Conservation (phyloP, 2,888 invertebrate genomes). For the Cosmopolites sordidus region DNA sequence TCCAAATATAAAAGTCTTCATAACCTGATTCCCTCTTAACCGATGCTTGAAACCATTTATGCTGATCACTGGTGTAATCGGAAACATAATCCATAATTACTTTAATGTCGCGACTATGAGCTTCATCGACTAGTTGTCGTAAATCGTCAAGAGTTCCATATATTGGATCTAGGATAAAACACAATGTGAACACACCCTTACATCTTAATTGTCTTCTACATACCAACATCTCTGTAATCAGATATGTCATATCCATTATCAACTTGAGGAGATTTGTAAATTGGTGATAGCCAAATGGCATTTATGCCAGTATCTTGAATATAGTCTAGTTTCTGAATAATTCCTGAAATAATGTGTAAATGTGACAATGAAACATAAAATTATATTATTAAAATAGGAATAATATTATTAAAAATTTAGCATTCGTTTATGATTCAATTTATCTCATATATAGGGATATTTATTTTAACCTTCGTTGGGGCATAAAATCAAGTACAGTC, state of each 20-base stretch:
- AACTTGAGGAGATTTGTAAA: conserved; percentile 76
- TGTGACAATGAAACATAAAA: too few species aligned
- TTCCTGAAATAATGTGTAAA: conserved; percentile 27
- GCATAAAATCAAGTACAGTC: too few species aligned
- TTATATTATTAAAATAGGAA: too few species aligned
- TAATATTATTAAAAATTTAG: too few species aligned
- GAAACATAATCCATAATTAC: conserved; percentile 12
- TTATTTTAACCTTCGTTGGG: too few species aligned
- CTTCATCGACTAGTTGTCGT: conserved; percentile 39
- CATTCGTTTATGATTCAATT: too few species aligned
- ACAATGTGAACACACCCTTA: background rate
- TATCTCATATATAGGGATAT: too few species aligned
- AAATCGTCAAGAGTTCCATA: conserved; percentile 76
- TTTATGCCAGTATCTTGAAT: conserved; percentile 61
- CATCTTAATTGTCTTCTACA: background rate
- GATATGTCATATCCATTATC: conserved; percentile 87
- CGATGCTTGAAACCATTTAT: conserved; percentile 9
- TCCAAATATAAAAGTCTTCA: conserved; percentile 9
- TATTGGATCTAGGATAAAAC: conserved; percentile 51
- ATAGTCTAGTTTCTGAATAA: conserved; percentile 37
- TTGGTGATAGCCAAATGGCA: conserved; percentile 79
- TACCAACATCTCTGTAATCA: conserved; percentile 67
- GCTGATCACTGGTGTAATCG: conserved; percentile 12
- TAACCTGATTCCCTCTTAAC: conserved; percentile 1
- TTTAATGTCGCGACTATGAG: conserved; percentile 6